Evolutionary conservation across 2,888 invertebrate genomes (phyloP).

Genomic region (Teinopalpus imperialis): DNA sequence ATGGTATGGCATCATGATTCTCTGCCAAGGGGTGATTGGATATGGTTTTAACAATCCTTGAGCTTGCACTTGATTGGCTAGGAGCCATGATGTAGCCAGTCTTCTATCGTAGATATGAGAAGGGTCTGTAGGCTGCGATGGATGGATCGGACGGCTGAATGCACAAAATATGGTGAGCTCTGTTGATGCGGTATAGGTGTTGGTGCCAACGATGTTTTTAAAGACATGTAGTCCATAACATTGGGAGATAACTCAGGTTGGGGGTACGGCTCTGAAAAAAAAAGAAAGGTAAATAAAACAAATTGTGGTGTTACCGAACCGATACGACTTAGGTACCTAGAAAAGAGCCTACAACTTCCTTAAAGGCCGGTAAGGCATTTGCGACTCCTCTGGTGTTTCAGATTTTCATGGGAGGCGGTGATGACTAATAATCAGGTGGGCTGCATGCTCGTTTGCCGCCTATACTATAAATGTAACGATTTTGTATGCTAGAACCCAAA

Average conservation of each 20-base stretch:
- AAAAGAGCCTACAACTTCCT: no score
- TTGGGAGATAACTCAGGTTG: constrained; percentile 63
- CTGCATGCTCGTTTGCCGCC: no score
- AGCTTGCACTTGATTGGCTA: constrained; percentile 77
- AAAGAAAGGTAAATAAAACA: constrained; percentile 23
- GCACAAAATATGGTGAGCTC: constrained; percentile 66
- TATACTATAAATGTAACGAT: no score
- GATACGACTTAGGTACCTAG: no score
- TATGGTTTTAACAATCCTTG: constrained; percentile 75
- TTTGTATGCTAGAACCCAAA: no score
- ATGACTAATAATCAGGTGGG: no score
- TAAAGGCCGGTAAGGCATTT: no score
- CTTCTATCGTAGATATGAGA: constrained; percentile 68
- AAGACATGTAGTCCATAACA: constrained; percentile 72
- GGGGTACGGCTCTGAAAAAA: constrained; percentile 66
- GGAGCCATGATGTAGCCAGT: constrained; percentile 79
- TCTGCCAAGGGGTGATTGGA: constrained; percentile 81
- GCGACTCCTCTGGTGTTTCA: no score
- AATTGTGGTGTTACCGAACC: no score
- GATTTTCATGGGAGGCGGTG: no score
- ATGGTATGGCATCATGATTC: constrained; percentile 81
- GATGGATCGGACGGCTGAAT: constrained; percentile 64
- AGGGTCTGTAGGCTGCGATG: constrained; percentile 56
- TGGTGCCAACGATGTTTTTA: constrained; percentile 58
- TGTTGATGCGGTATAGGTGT: constrained; percentile 51